Evolutionary conservation across 2,888 invertebrate species (phyloP).

Genomic region (Stenurella melanura): DNA sequence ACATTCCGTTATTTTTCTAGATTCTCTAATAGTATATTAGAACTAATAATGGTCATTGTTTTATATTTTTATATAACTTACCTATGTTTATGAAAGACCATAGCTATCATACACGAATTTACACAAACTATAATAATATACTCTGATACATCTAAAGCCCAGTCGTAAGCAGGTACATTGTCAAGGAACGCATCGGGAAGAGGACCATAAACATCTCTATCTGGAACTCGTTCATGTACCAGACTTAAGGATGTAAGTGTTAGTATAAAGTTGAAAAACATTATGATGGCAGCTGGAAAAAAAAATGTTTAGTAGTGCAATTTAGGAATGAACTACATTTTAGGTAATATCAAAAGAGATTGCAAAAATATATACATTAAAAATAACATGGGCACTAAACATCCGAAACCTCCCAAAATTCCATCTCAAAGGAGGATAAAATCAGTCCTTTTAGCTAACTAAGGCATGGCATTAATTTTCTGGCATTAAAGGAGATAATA

Average conservation of each 20-base stretch:
- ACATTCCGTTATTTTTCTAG: too few relatives aligned
- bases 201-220: slow-evolving; percentile 82
- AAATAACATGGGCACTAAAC: too few relatives aligned
- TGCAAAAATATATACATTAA: too few relatives aligned
- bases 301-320: background rate
- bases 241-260: slow-evolving; percentile 85
- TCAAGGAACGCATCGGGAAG: slow-evolving; percentile 90
- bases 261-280: slow-evolving; percentile 79
- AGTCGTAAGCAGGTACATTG: slow-evolving; percentile 83
- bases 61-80: slow-evolving; percentile 67
- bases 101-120: slow-evolving; percentile 83
- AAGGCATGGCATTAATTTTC: too few relatives aligned
- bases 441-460: too few relatives aligned
- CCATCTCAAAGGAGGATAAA: too few relatives aligned
- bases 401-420: too few relatives aligned
- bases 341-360: too few relatives aligned
- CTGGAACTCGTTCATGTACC: slow-evolving; percentile 91
- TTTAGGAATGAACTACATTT: too few relatives aligned
- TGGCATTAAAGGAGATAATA: too few relatives aligned
- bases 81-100: slow-evolving; percentile 92
- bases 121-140: slow-evolving; percentile 89
- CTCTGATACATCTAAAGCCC: slow-evolving; percentile 90
- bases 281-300: slow-evolving; percentile 77
- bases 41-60: too few relatives aligned
- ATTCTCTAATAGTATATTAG: too few relatives aligned